phyloP scores from a whole-genome alignment of 2,888 invertebrate species.

The Stenchaetothrips biformis region DNA sequence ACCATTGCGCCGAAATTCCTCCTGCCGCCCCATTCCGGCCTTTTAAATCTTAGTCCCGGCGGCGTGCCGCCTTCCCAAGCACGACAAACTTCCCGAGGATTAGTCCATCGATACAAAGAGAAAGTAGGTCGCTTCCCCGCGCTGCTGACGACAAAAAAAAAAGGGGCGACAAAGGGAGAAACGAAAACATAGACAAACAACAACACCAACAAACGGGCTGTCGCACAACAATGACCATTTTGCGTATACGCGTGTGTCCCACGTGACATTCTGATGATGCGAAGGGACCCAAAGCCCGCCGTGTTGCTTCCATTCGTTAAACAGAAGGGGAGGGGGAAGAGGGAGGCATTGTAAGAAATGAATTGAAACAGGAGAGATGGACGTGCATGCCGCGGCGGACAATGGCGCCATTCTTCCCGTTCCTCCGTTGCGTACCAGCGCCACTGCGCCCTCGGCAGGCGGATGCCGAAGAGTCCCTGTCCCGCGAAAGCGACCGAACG shows the following conservation, averaged over 20 bases:
- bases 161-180: not conserved
- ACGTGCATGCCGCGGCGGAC: not conserved
- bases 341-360: not conserved
- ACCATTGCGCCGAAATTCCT: too few species aligned
- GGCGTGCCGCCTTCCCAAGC: too few species aligned
- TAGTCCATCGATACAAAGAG: too few species aligned
- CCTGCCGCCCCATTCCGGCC: too few species aligned
- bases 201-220: not conserved
- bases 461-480: too few species aligned
- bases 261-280: not conserved
- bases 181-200: not conserved
- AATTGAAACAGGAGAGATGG: conserved; percentile 9
- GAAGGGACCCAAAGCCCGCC: not conserved
- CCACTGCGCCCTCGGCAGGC: too few species aligned
- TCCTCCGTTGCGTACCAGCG: not conserved
- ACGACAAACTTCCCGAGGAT: too few species aligned
- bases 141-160: not conserved
- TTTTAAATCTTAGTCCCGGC: too few species aligned
- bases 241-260: not conserved
- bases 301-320: not conserved
- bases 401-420: not conserved
- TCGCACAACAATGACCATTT: not conserved
- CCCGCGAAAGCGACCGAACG: too few species aligned
- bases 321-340: not conserved
- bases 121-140: not conserved